These are phyloP conservation scores for Trachelus tabidus DNA, from an alignment of 2,888 invertebrate genomes.

Conservation along the genomic window DNA sequence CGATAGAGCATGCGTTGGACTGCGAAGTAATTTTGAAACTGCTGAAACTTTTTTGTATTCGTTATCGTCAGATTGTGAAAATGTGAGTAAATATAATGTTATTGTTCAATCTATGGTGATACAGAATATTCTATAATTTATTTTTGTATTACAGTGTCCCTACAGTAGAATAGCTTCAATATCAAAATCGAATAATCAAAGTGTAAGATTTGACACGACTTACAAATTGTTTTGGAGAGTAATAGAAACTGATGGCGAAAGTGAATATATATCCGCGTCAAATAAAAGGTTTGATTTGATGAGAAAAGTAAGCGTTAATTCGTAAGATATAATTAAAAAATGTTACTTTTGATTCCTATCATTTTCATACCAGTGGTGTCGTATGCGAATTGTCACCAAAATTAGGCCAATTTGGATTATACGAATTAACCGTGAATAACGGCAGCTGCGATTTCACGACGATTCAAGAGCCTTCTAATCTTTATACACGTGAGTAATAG, in stretches of 20 bases:
- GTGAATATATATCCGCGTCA: slow-evolving; percentile 66
- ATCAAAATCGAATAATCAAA: slow-evolving; percentile 49
- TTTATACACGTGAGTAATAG: slow-evolving; percentile 75
- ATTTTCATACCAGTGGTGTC: slow-evolving; percentile 66
- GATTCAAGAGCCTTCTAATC: slow-evolving; percentile 75
- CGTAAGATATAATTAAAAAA: not conserved
- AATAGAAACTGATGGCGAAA: slow-evolving; percentile 65
- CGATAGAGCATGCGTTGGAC: slow-evolving; percentile 74
- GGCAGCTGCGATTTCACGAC: slow-evolving; percentile 70
- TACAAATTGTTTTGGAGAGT: slow-evolving; percentile 71
- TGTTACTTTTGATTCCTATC: slow-evolving; percentile 27
- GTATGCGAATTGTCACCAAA: slow-evolving; percentile 72
- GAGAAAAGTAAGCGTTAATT: too few species aligned
- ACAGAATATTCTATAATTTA: slow-evolving; percentile 5
- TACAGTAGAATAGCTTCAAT: slow-evolving; percentile 69
- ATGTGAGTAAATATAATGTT: slow-evolving; percentile 69
- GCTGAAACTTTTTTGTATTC: slow-evolving; percentile 71
- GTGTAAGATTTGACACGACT: slow-evolving; percentile 69
- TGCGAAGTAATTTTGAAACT: slow-evolving; percentile 64
- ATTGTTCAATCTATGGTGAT: not conserved
- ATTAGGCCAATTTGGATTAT: slow-evolving; percentile 80
- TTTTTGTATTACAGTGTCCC: slow-evolving; percentile 71
- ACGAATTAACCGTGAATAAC: slow-evolving; percentile 71
- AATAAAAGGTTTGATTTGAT: slow-evolving; percentile 44
- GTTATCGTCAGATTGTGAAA: slow-evolving; percentile 77